A percentile compares a stretch with the other conserved stretches of the same genome.
Evolutionary conservation across 1,140 invertebrate species (phyloP).

Genomic region (Branchinecta lynchi): DNA sequence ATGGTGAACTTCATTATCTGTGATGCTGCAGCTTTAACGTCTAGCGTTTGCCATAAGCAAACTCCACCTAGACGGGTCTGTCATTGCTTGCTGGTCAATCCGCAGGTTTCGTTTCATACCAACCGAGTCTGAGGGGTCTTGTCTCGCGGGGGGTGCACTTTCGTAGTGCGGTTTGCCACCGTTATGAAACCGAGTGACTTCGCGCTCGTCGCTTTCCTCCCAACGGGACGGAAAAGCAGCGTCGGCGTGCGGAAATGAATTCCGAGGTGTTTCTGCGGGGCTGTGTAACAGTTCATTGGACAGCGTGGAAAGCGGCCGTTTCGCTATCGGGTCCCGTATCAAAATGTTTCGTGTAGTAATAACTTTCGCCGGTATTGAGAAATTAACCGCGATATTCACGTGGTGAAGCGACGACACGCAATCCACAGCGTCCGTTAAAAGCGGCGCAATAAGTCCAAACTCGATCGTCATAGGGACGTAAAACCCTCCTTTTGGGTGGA

Average conservation of each 20-base stretch:
- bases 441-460: conserved; percentile 50
- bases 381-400: conserved; percentile 77
- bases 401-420: conserved; percentile 59
- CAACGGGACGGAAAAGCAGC: not conserved
- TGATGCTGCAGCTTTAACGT: not conserved
- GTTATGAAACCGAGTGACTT: not conserved
- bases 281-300: no score
- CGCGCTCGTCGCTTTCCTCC: not conserved
- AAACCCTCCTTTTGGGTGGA: conserved; percentile 70
- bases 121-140: no score
- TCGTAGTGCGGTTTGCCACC: not conserved
- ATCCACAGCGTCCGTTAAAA: conserved; percentile 26
- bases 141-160: no score
- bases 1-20: no score
- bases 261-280: no score
- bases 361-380: conserved; percentile 29
- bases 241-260: no score
- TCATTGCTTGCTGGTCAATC: not conserved
- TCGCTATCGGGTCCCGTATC: not conserved
- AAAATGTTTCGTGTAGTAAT: conserved; percentile 2
- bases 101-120: not conserved
- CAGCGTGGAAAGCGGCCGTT: not conserved
- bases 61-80: conserved; percentile 3
- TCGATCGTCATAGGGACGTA: conserved; percentile 82
- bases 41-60: conserved; percentile 2